Evolutionary conservation across 1,140 invertebrate genomes (phyloP).

Genomic region (Tetramorium parvispinum): DNA sequence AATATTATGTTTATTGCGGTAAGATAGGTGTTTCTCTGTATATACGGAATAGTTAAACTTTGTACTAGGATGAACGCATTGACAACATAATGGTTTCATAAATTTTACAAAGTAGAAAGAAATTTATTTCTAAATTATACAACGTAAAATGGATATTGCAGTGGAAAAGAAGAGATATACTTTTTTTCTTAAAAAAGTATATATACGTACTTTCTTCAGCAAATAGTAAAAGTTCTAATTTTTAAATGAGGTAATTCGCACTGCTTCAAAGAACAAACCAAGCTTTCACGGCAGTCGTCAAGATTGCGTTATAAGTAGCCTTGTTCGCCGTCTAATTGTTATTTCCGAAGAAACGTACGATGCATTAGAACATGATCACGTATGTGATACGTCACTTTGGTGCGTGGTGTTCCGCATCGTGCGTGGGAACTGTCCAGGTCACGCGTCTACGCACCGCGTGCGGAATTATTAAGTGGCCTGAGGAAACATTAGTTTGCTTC

Average conservation of each 20-base stretch:
- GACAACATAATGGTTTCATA: neutral
- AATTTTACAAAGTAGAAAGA: neutral
- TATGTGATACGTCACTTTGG: conserved; percentile 73
- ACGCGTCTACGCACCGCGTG: conserved; percentile 69
- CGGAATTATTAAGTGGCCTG: conserved; percentile 71
- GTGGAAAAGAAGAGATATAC: neutral
- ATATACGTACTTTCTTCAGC: neutral
- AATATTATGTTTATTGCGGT: conserved; percentile 9
- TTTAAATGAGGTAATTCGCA: neutral
- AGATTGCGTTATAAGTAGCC: conserved; percentile 51
- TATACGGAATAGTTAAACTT: neutral
- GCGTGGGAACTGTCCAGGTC: conserved; percentile 77
- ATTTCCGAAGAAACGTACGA: conserved; percentile 69
- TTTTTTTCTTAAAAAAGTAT: neutral
- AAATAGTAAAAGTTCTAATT: neutral
- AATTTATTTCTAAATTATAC: neutral
- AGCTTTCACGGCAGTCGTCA: neutral
- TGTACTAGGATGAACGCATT: neutral
- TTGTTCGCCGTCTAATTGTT: conserved; percentile 70
- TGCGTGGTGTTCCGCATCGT: conserved; percentile 72
- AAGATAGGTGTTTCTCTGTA: neutral
- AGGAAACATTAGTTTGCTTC: conserved; percentile 56
- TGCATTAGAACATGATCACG: conserved; percentile 77
- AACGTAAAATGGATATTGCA: neutral
- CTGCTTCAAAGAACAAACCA: neutral